Percentiles rank a stretch among this genome's conserved stretches.
Evolutionary conservation across 1,140 invertebrate species (phyloP).

Genomic region (Drosophila seguyi): DNA sequence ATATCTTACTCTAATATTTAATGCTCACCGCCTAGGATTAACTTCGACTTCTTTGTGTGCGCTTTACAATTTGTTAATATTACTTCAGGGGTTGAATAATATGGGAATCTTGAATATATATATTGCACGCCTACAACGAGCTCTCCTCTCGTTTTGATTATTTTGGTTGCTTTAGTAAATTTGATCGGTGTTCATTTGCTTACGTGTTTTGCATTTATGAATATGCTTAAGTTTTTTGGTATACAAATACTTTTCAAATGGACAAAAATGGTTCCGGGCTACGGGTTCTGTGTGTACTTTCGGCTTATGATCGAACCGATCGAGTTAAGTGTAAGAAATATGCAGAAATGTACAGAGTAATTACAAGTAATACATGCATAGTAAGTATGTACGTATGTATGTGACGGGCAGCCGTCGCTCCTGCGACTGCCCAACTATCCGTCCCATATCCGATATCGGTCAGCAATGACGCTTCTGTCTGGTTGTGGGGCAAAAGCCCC

Average conservation of each 20-base stretch:
- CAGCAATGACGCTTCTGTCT: conserved; percentile 77
- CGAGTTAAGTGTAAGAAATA: conserved; percentile 51
- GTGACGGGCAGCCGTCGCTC: conserved; percentile 3
- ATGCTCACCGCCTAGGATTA: conserved; percentile 4
- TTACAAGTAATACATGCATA: conserved; percentile 72
- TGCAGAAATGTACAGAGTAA: conserved; percentile 79
- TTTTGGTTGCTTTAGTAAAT: conserved; percentile 51
- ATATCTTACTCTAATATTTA: not conserved
- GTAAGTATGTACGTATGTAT: conserved; percentile 37
- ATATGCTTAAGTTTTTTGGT: conserved; percentile 58
- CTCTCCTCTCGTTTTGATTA: conserved; percentile 53
- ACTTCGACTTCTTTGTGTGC: conserved; percentile 49
- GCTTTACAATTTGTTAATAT: conserved; percentile 62
- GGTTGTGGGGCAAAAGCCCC: conserved; percentile 17
- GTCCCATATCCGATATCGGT: conserved; percentile 76
- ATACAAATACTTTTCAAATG: conserved; percentile 71
- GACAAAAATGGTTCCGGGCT: conserved; percentile 26
- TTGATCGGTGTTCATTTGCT: conserved; percentile 51
- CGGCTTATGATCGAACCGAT: conserved; percentile 51
- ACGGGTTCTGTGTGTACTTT: conserved; percentile 40
- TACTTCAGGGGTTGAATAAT: conserved; percentile 19
- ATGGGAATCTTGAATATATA: conserved; percentile 46
- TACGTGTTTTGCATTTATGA: conserved; percentile 21
- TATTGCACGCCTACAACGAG: conserved; percentile 55
- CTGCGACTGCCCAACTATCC: conserved; percentile 26